phyloP scores from a whole-genome alignment of 2,113 vertebrate genomes.

The Brachyistius frenatus region DNA sequence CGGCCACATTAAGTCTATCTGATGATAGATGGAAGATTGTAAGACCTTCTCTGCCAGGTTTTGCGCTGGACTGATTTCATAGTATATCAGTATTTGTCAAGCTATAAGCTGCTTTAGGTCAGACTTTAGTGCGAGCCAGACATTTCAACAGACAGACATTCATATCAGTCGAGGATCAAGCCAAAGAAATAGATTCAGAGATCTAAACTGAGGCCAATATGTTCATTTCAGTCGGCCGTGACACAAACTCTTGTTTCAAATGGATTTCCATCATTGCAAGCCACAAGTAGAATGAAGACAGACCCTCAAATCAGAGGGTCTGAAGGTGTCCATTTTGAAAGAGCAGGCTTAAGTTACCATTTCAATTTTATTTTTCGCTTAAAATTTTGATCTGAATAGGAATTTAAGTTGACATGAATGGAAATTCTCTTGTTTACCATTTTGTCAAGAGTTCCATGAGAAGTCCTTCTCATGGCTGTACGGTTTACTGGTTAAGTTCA shows the following conservation, averaged over 20 bases:
- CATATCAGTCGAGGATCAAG: slow-evolving; percentile 11
- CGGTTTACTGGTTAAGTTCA: too few relatives aligned
- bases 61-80: slow-evolving; percentile 38
- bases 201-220: neutral
- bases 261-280: neutral
- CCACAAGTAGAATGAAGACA: too few relatives aligned
- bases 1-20: neutral
- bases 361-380: too few relatives aligned
- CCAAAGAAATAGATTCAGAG: slow-evolving; percentile 17
- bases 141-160: slow-evolving; percentile 4
- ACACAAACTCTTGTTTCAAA: neutral
- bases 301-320: too few relatives aligned
- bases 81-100: slow-evolving; percentile 33
- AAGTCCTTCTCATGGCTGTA: too few relatives aligned
- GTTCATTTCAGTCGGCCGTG: too few relatives aligned
- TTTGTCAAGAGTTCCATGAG: too few relatives aligned
- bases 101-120: slow-evolving; percentile 8
- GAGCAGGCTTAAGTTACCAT: too few relatives aligned
- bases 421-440: too few relatives aligned
- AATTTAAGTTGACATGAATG: too few relatives aligned
- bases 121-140: slow-evolving; percentile 9
- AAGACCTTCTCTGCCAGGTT: slow-evolving; percentile 21
- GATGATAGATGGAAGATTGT: neutral
- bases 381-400: too few relatives aligned
- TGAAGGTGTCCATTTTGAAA: too few relatives aligned